A percentile compares a stretch with the other conserved stretches of the same genome.
Conservation (phyloP, 2,888 invertebrate genomes). For the Tanypteryx hageni region DNA sequence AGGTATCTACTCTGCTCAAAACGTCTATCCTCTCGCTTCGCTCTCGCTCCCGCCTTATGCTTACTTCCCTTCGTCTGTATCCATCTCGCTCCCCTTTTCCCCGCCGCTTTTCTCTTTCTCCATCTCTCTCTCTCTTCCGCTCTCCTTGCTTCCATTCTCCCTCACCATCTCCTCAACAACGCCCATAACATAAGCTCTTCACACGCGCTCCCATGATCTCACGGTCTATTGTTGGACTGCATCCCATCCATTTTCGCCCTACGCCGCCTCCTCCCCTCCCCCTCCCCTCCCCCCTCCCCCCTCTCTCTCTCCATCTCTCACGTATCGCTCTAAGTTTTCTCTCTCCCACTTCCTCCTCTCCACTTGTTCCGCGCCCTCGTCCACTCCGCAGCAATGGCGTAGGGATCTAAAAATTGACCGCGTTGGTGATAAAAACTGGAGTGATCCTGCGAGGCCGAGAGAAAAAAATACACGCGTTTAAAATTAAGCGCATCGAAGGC, state of each 20-base stretch:
- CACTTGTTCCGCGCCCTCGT: neutral
- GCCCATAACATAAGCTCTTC: slow-evolving; percentile 24
- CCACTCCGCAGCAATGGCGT: neutral
- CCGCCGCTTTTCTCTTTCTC: neutral
- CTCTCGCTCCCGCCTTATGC: too few species aligned
- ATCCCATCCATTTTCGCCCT: slow-evolving; percentile 7
- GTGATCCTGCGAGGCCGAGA: neutral
- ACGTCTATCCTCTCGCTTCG: too few species aligned
- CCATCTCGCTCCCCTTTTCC: too few species aligned
- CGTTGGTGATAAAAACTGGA: neutral
- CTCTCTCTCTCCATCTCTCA: neutral
- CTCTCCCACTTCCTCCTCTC: neutral
- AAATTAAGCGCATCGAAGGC: too few species aligned
- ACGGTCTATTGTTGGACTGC: slow-evolving; percentile 8
- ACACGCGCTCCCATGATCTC: slow-evolving; percentile 2
- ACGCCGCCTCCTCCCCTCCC: neutral
- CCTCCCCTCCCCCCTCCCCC: neutral
- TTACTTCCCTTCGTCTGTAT: too few species aligned
- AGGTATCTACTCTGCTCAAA: too few species aligned
- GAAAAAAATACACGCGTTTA: neutral
- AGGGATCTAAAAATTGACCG: neutral
- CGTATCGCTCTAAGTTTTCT: neutral
- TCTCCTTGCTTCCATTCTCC: neutral
- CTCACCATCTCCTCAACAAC: neutral
- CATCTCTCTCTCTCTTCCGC: neutral